These are phyloP conservation scores for Gobio gobio DNA, from an alignment of 2,113 vertebrate genomes.

Conservation along the genomic window DNA sequence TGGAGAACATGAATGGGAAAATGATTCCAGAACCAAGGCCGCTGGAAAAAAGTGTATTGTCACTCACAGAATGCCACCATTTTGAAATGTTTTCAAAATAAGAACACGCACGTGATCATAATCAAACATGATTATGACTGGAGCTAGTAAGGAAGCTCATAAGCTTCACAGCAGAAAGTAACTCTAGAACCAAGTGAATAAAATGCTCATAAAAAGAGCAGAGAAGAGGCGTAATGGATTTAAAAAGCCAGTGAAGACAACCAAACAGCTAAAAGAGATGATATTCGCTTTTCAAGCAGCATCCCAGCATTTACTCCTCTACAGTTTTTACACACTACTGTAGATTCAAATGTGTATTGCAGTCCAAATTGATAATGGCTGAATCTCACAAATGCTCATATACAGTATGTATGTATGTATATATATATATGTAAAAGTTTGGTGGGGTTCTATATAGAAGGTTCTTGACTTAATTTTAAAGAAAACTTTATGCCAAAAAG, in stretches of 20 bases:
- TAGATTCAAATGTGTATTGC: neutral
- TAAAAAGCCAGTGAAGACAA: slow-evolving; percentile 62
- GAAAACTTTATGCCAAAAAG: too few species aligned
- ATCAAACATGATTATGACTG: neutral
- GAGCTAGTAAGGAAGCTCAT: neutral
- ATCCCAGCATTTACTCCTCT: neutral
- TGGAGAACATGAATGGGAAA: neutral
- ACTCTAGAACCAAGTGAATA: neutral
- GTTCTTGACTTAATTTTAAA: too few species aligned
- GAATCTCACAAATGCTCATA: neutral
- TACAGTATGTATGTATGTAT: neutral
- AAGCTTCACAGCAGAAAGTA: slow-evolving; percentile 9
- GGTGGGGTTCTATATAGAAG: too few species aligned
- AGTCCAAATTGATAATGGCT: neutral
- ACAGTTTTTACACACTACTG: neutral
- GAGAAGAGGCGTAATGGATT: slow-evolving; percentile 29
- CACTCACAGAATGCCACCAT: neutral
- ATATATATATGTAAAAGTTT: too few species aligned
- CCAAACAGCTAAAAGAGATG: slow-evolving; percentile 37
- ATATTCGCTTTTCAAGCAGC: slow-evolving; percentile 9
- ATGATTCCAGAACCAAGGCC: neutral
- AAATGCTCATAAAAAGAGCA: slow-evolving; percentile 18
- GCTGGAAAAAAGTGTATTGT: neutral
- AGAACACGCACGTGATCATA: neutral
- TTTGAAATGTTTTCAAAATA: neutral